A percentile compares a stretch with the other conserved stretches of the same genome.
Evolutionary conservation across 2,113 vertebrate genomes (phyloP).

Genomic region (Hyperoodon ampullatus): DNA sequence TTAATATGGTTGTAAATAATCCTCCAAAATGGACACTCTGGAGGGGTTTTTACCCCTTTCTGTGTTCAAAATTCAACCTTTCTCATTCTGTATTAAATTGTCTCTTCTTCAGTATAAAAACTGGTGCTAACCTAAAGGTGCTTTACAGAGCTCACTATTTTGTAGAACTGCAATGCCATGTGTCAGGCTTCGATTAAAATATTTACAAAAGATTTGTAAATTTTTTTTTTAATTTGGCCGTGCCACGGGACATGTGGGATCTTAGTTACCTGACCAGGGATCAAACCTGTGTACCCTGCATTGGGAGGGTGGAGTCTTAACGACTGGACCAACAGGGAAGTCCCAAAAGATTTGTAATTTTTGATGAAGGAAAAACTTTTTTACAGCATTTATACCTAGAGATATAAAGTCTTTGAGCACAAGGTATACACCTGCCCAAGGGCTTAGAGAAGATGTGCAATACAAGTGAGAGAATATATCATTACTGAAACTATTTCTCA

Average conservation of each 20-base stretch:
- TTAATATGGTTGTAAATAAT: neutral
- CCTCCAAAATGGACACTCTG: neutral
- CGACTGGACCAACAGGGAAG: no score
- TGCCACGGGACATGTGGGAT: no score
- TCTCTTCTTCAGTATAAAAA: neutral
- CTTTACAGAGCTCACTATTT: neutral
- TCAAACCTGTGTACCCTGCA: no score
- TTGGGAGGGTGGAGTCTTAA: no score
- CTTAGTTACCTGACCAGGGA: no score
- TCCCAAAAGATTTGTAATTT: neutral
- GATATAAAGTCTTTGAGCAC: neutral
- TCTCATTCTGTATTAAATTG: neutral
- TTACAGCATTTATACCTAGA: neutral
- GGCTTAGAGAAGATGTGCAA: neutral
- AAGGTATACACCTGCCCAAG: neutral
- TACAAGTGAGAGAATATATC: neutral
- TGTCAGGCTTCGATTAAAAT: neutral
- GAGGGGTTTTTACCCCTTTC: neutral
- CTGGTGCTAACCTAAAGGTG: neutral
- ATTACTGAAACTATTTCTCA: neutral
- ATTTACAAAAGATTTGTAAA: neutral
- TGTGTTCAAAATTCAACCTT: neutral
- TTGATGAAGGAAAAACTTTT: neutral
- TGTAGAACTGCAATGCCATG: neutral
- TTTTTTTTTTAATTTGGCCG: no score